Base-by-base conservation (phyloP, 1,140 invertebrate species). In the Nasonia giraulti region DNA sequence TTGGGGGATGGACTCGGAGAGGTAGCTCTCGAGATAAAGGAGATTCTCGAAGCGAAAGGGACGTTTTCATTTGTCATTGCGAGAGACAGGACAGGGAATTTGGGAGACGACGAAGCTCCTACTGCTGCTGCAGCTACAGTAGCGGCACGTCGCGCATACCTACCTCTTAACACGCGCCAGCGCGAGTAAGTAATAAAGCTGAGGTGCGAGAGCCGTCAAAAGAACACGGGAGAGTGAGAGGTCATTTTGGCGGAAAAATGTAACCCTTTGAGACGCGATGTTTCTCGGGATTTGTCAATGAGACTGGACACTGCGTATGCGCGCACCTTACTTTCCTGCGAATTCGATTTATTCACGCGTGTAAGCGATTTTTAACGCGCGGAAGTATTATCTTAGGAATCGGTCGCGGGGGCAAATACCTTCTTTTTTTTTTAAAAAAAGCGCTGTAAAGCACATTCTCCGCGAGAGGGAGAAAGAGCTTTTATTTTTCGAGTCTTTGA, bases 11-110 rank as follows among this genome's bases (percentile, higher is more conserved):
- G 74, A 77, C 82, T 33, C 66, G n/a, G 40, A 17, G 4, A 14
- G 31, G 40, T 10, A 40, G 37, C 33, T 37, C 5, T 62, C 20
- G 69, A 37, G 47, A 79, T 80, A 75, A 80, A 84, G 77, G 40
- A 37, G 73, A 85, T 81, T 76, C 73, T 68, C 73, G 4, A 69
- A 69, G 47, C 74, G 75, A 82, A 78, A 82, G 75, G 69, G 84
- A 85, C 84, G 62, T 69, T 85, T 85, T 85, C 84, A 85, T 85
- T 85, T 85, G 74, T 85, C 84, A 85, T 62, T 73, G 84, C 27
- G 37, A 76, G 55, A 62, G 78, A 80, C 55, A 85, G 79, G 79
- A 31, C 27, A 44, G 84, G 84, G 62, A 71, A 81, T 74, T 75
- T n/a, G 14, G 10, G 17, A 62, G n/a, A 27, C 44, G 23, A 2